Evolutionary conservation across 2,797 vertebrate species (phyloP), one percentile per base, ranked within the genome.

Genomic region (Neosilurus hyrtlii): DNA sequence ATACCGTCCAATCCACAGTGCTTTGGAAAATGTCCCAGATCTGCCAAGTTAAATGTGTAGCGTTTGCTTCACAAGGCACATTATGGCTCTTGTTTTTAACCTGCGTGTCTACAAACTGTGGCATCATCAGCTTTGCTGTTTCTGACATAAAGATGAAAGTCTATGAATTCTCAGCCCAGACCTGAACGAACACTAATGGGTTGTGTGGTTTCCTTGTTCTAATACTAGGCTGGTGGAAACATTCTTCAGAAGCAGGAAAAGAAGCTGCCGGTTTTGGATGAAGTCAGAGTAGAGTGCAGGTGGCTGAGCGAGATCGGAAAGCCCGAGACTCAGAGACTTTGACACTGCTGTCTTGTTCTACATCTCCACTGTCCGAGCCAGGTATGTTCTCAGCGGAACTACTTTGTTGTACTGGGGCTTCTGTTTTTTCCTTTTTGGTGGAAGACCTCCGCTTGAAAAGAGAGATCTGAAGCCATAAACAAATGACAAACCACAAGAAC

Each of bases 371-470:
- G 65, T 87, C 86, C 81, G 15, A 70, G 26, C 86, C 18, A 0
- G 68, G 52, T 1, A 59, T 37, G 11, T 86, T 86, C 54, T 76
- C 61, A 3, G 61, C 9, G 22, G 43, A 15, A 15, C 75, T 10
- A 9, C 56, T 3, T 6, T 14, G 87, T n/a, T 85, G 86, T 0
- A 24, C 57, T 1, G 77, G 76, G 72, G 82, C 30, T 7, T 85
- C 71, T 9, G 80, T 84, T 22, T 75, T 78, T 37, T 83, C 83
- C 3, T 18, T 79, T 78, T 89, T 89, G 84, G 90, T 89, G 80
- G 84, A 86, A 82, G 95, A 94, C 79, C 93, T 92, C 83, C 91
- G 91, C 79, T 95, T 96, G 89, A 98, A 97, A 80, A 98, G 86
- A 76, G 93, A 96, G 86, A 95, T 92, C 97, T 99, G 92, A 83